A percentile compares a stretch with the other conserved stretches of the same genome.
Conservation (phyloP, 2,113 vertebrate species). For the Cryptotis parvus region DNA sequence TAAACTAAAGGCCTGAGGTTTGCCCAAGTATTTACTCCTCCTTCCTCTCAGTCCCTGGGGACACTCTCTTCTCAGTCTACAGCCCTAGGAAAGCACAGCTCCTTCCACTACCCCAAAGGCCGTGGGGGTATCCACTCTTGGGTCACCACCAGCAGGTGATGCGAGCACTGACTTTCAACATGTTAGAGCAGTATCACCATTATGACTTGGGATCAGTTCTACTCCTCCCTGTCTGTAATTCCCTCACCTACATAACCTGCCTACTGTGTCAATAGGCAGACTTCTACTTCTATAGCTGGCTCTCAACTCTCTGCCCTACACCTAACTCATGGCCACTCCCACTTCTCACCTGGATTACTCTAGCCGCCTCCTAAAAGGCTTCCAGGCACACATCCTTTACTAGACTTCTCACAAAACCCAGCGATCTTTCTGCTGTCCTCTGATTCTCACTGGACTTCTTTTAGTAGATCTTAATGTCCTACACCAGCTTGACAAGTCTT, state of each 20-base stretch:
- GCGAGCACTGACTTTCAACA: neutral
- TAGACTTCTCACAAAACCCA: neutral
- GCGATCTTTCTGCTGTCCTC: neutral
- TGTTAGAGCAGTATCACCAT: neutral
- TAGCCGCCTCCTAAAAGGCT: neutral
- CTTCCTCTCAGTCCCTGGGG: too few species aligned
- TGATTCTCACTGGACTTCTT: neutral
- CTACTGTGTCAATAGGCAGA: constrained; percentile 36
- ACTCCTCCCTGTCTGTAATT: neutral
- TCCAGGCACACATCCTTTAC: constrained; percentile 18
- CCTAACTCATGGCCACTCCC: neutral
- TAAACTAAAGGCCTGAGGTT: neutral
- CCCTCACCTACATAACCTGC: neutral
- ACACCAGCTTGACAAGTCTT: neutral
- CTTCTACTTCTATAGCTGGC: neutral
- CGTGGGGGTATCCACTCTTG: too few species aligned
- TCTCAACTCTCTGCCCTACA: neutral
- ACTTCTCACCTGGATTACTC: neutral
- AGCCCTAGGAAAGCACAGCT: neutral
- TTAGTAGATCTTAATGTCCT: neutral
- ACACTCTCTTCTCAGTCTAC: too few species aligned
- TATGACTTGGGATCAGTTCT: neutral
- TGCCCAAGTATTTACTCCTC: neutral
- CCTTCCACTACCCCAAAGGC: too few species aligned
- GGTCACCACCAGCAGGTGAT: neutral